phyloP scores from a whole-genome alignment of 2,888 invertebrate species.

The Leuctra nigra region DNA sequence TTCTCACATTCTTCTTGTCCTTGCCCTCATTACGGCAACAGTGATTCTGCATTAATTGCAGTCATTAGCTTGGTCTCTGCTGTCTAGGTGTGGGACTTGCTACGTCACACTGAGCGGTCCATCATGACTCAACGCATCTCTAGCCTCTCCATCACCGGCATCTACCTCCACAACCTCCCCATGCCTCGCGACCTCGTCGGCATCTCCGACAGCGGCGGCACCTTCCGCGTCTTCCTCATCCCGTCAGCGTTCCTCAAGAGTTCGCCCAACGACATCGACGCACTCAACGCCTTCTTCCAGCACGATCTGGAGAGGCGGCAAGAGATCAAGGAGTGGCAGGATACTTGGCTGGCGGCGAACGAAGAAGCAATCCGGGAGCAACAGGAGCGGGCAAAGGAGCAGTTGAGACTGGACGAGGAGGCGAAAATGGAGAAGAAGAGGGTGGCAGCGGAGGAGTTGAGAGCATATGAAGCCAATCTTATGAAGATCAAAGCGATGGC shows the following conservation, averaged over 20 bases:
- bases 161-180: constrained; percentile 49
- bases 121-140: constrained; percentile 60
- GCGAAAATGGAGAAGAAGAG: background rate
- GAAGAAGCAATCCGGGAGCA: background rate
- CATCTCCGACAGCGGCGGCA: constrained; percentile 61
- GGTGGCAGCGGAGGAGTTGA: background rate
- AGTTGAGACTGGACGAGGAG: background rate
- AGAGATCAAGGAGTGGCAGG: background rate
- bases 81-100: constrained; percentile 76
- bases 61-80: too few species aligned
- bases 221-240: constrained; percentile 55
- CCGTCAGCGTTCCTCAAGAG: constrained; percentile 49
- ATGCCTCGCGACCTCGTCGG: constrained; percentile 55
- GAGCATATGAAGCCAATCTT: background rate
- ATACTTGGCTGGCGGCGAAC: background rate
- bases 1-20: too few species aligned
- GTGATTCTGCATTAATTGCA: too few species aligned
- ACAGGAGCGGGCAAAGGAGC: background rate
- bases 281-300: background rate
- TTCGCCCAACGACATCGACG: constrained; percentile 40
- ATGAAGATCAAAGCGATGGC: background rate
- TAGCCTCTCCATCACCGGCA: constrained; percentile 43
- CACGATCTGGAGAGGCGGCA: background rate
- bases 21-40: too few species aligned
- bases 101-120: constrained; percentile 60